A percentile compares a stretch with the other conserved stretches of the same genome.
phyloP scores from a whole-genome alignment of 37 sponge, comb jelly and placozoan species.

The Mnemiopsis leidyi region DNA sequence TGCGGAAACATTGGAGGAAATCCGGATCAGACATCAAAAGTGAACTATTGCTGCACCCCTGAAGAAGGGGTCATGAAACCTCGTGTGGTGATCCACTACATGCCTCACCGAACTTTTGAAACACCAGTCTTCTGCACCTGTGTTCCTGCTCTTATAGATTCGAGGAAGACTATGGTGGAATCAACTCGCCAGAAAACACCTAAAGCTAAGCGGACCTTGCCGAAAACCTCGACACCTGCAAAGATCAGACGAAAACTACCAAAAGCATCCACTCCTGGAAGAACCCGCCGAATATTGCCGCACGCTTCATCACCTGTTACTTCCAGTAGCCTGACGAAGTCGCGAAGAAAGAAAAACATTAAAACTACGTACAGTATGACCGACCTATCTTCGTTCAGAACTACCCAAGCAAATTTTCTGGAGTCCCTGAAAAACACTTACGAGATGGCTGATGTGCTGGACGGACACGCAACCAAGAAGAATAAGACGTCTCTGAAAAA shows the following conservation, averaged over 20 bases:
- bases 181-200: not conserved
- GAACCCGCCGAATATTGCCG: not conserved
- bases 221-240: not conserved
- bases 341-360: not conserved
- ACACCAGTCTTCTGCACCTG: not conserved
- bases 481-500: not conserved
- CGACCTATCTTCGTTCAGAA: not conserved
- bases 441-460: not conserved
- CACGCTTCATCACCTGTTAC: not conserved
- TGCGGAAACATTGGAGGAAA: not conserved
- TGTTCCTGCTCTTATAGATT: not conserved
- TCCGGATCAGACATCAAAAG: too few relatives aligned
- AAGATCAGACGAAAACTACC: not conserved
- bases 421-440: not conserved
- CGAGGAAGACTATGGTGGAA: not conserved
- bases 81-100: not conserved
- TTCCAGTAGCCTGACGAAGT: not conserved
- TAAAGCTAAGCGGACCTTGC: too few relatives aligned
- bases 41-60: not conserved
- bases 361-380: not conserved
- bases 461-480: not conserved
- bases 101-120: constrained; percentile 28
- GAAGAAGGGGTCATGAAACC: not conserved
- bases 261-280: not conserved
- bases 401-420: not conserved